Evolutionary conservation across 1,140 invertebrate genomes (phyloP), one percentile per base, ranked within the genome.

Genomic region (Lanistes nyassanus): DNA sequence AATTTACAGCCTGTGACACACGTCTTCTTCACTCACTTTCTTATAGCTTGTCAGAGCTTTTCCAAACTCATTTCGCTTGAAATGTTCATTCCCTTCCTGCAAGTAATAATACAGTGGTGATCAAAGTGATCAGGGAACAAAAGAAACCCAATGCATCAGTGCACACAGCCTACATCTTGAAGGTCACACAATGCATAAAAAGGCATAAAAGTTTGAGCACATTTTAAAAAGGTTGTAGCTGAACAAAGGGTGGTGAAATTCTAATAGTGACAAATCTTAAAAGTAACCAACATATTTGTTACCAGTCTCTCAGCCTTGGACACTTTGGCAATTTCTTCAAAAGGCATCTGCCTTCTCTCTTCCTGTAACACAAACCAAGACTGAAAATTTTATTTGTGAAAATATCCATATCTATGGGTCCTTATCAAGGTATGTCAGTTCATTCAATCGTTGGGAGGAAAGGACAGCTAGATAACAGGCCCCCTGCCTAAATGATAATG

Each of bases 41-140:
- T 76, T 77, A 56, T 83, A 83, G 39, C 78, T 81, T 23, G 71
- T 42, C 37, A 76, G 65, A 19, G 81, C 78, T 53, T 72, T 77
- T 31, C 64, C n/a, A n/a, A 56, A 76, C 5, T 37, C 51, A 2
- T 68, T 47, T 11, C 37, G 36, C 23, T 79, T 53, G 47, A 74
- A 83, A 3, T 62, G 37, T 31, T 80, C 65, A 64, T 79, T 81
- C 0, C 73, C 81, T 34, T 80, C 76, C 68, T 80, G 79, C 19
- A 77, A 71, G 23, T 75, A 66, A 29, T 67, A 60, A 78, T 31
- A 65, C 53, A 55, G 29, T 60, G 29, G n/a, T n/a, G n/a, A n/a
- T n/a, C n/a, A n/a, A n/a, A n/a, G n/a, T n/a, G n/a, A n/a, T n/a
- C n/a, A n/a, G n/a, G n/a, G n/a, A n/a, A n/a, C n/a, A n/a, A n/a